Evolutionary conservation across 1,140 invertebrate species (phyloP).

Genomic region (Lordiphosa mommai): DNA sequence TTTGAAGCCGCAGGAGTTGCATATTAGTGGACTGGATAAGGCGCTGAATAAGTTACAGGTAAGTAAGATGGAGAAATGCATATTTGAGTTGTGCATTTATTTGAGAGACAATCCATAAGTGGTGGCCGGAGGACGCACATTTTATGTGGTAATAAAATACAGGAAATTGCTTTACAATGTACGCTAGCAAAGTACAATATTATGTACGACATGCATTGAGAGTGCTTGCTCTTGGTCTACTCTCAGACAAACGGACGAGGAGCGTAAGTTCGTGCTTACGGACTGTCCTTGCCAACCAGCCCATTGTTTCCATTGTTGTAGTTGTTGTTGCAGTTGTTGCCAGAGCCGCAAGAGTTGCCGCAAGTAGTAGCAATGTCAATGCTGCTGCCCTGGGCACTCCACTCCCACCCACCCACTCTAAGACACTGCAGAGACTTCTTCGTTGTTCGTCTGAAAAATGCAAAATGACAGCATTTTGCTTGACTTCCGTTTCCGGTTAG

Average conservation of each 20-base stretch:
- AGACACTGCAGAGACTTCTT: slow-evolving; percentile 2
- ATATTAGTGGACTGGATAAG: slow-evolving; percentile 73
- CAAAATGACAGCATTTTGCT: slow-evolving; percentile 61
- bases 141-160: slow-evolving; percentile 60
- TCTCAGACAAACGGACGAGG: slow-evolving; percentile 10
- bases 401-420: neutral
- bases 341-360: slow-evolving; percentile 25
- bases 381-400: slow-evolving; percentile 1
- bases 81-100: slow-evolving; percentile 19
- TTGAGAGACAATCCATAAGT: slow-evolving; percentile 20
- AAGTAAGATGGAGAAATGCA: slow-evolving; percentile 23
- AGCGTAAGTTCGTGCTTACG: slow-evolving; percentile 33
- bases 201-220: slow-evolving; percentile 54
- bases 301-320: slow-evolving; percentile 38
- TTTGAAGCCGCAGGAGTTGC: slow-evolving; percentile 65
- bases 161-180: slow-evolving; percentile 67
- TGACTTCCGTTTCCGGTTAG: slow-evolving; percentile 56
- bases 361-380: slow-evolving; percentile 58
- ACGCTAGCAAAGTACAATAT: slow-evolving; percentile 56
- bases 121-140: slow-evolving; percentile 26
- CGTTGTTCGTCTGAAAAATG: slow-evolving; percentile 32
- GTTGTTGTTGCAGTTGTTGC: neutral
- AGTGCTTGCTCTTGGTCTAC: slow-evolving; percentile 17
- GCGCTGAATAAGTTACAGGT: slow-evolving; percentile 76
- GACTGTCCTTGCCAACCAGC: slow-evolving; percentile 25